Evolutionary conservation across 2,113 vertebrate species (phyloP).

Genomic region (Chascanopsetta lugubris): DNA sequence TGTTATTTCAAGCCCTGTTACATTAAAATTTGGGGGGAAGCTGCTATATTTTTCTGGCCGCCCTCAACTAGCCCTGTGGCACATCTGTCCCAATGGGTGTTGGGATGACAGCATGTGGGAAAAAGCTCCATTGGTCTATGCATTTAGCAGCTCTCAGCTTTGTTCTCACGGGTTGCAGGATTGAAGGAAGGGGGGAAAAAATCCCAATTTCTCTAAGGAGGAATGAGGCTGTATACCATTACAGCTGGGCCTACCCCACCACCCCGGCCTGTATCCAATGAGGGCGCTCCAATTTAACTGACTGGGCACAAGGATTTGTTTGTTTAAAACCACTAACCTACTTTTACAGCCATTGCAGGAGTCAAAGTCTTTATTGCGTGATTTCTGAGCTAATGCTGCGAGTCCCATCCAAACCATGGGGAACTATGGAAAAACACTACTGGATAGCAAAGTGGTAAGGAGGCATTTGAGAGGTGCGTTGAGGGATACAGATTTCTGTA

Average conservation of each 20-base stretch:
- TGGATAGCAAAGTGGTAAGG: background rate
- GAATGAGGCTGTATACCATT: constrained; percentile 55
- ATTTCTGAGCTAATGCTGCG: constrained; percentile 55
- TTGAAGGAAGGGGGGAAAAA: constrained; percentile 35
- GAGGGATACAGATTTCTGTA: constrained; percentile 1
- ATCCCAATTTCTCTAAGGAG: constrained; percentile 26
- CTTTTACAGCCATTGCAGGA: constrained; percentile 66
- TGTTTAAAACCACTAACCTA: constrained; percentile 77
- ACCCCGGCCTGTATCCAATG: constrained; percentile 68
- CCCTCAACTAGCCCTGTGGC: background rate
- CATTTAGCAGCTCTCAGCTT: constrained; percentile 25
- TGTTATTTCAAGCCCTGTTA: background rate
- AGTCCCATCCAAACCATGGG: constrained; percentile 29
- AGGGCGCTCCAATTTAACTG: constrained; percentile 65
- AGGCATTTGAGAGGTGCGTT: constrained; percentile 2
- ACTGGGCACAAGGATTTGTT: constrained; percentile 73
- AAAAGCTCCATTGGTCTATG: constrained; percentile 40
- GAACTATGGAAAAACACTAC: constrained; percentile 12
- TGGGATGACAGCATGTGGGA: constrained; percentile 59
- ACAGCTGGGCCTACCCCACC: constrained; percentile 63
- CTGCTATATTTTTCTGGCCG: background rate
- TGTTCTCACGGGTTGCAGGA: constrained; percentile 67
- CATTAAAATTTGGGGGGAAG: no score
- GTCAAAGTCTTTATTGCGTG: constrained; percentile 51
- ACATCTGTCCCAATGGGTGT: constrained; percentile 10